Evolutionary conservation across 2,113 vertebrate species (phyloP), one percentile per base, ranked within the genome.

Genomic region (Bujurquina vittata): DNA sequence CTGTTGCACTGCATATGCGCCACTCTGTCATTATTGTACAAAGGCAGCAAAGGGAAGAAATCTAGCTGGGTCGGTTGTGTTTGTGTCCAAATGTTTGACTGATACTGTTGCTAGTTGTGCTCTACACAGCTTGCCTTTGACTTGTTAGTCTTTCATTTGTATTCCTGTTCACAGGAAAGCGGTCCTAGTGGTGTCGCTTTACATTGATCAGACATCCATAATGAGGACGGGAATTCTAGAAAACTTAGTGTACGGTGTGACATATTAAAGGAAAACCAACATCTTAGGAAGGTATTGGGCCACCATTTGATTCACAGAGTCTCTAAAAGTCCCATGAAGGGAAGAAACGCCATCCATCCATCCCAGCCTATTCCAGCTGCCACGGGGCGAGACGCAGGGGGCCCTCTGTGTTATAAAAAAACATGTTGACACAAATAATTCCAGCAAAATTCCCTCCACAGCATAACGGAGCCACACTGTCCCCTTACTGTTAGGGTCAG

Each of bases 1-100:
- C 29, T 54, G 57, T 73, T 26, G 46, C 31, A 37, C 46, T 46
- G 72, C 37, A 9, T 18, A 5, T 46, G 18, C 12, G 52, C 35
- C 43, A 26, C 2, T 12, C 12, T 40, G 3, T 18, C 18, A 14
- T 43, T 49, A 3, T 60, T 65, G 23, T 52, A 29, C 20, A 3
- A 74, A 78, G 55, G 29, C 73, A 72, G 78, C 67, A 9, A 5
- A 63, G 7, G 33, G 60, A 52, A 58, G n/a, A 72, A 81, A 23
- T 49, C 26, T 9, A 15, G 7, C 31, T 3, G 54, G 15, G 69
- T 3, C 54, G 18, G 62, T 72, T 33, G 61, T 33, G 33, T 7
- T 6, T 33, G 33, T 33, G 33, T 33, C 35, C 8, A 9, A 37
- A 35, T 1, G 9, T 35, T 35, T 2, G 2, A 37, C 9, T 37